These are phyloP conservation scores for Cardiocondyla obscurior DNA, from an alignment of 1,140 invertebrate genomes.

Conservation along the genomic window DNA sequence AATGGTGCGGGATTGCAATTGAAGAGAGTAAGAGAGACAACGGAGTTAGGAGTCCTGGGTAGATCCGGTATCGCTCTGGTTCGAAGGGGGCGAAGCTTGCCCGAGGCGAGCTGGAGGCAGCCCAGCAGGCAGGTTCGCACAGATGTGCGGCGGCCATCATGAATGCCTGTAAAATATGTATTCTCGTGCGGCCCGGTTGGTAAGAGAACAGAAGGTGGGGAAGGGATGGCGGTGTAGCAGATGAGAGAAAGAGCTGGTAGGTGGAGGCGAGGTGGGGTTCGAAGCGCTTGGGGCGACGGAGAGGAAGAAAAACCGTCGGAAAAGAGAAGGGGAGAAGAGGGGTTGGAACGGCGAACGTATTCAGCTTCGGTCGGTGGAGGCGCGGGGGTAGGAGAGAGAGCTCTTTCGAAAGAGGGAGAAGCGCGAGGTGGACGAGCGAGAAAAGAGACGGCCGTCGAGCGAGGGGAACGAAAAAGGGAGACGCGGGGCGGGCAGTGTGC, in stretches of 20 bases:
- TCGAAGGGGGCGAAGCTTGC: constrained; percentile 76
- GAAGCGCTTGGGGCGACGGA: neutral
- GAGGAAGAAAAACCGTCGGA: constrained; percentile 69
- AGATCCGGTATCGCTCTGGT: constrained; percentile 63
- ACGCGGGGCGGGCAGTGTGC: constrained; percentile 44
- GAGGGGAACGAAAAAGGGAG: constrained; percentile 34
- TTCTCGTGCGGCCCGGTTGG: constrained; percentile 76
- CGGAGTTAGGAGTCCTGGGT: constrained; percentile 39
- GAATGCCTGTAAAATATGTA: constrained; percentile 85
- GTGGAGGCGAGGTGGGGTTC: constrained; percentile 49
- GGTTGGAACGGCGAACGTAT: constrained; percentile 54
- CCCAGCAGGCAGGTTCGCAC: constrained; percentile 81
- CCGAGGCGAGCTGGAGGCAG: constrained; percentile 64
- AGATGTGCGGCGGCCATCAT: constrained; percentile 84
- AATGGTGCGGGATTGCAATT: neutral
- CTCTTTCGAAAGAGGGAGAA: constrained; percentile 30
- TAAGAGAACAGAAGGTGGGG: constrained; percentile 64
- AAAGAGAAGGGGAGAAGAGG: constrained; percentile 45
- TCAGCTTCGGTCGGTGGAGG: constrained; percentile 39
- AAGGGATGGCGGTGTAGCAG: constrained; percentile 63
- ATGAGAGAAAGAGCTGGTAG: constrained; percentile 62
- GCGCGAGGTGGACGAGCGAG: neutral
- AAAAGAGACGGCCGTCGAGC: constrained; percentile 18
- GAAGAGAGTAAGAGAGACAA: constrained; percentile 43
- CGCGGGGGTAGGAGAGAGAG: neutral